These are phyloP conservation scores for Salvelinus namaycush DNA, from an alignment of 2,113 vertebrate genomes.

Conservation along the genomic window DNA sequence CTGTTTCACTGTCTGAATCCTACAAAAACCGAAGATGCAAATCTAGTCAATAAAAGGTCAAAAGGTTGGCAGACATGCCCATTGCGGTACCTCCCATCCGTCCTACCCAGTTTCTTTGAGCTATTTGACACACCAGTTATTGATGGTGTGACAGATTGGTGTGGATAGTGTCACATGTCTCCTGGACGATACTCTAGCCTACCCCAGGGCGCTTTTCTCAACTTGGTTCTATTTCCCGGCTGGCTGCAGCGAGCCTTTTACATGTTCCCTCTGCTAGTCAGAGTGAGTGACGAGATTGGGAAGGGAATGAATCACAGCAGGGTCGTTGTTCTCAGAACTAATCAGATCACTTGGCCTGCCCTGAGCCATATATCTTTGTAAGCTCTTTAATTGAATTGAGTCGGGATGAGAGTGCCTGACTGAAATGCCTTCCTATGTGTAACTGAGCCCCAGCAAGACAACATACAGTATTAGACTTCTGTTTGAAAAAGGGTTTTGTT, in stretches of 20 bases:
- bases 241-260: neutral
- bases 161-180: conserved; percentile 14
- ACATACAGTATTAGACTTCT: conserved; percentile 26
- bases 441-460: conserved; percentile 30
- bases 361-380: conserved; percentile 66
- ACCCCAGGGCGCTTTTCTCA: conserved; percentile 21
- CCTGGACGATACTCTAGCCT: conserved; percentile 24
- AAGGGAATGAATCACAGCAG: conserved; percentile 60
- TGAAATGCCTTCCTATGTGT: conserved; percentile 54
- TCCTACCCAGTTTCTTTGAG: too few species aligned
- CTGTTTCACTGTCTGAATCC: too few species aligned
- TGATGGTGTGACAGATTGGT: conserved; percentile 16
- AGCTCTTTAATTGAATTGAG: conserved; percentile 72
- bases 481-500: neutral
- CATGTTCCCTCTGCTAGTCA: neutral
- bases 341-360: conserved; percentile 64
- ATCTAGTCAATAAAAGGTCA: too few species aligned
- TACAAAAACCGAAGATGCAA: too few species aligned
- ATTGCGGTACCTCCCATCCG: too few species aligned
- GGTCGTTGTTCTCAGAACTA: conserved; percentile 51
- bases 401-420: conserved; percentile 58
- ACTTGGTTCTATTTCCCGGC: conserved; percentile 8
- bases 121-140: conserved; percentile 5
- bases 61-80: too few species aligned
- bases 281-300: conserved; percentile 39